A percentile compares a stretch with the other conserved stretches of the same genome.
Conservation (phyloP, 2,797 vertebrate genomes). For the Enteromius trimaculatus region DNA sequence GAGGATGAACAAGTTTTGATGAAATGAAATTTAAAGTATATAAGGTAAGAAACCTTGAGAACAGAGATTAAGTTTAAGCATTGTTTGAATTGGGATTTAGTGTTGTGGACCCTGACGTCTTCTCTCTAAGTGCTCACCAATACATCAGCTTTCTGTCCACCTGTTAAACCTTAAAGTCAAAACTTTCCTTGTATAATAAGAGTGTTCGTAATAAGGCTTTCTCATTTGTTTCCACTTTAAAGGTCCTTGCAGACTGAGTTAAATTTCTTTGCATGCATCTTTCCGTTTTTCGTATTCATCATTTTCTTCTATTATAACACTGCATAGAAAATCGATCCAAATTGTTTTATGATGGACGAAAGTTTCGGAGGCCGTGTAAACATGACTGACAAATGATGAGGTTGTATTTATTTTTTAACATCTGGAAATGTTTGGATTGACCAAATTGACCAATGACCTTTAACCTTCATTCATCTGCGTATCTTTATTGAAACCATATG, state of each 20-base stretch:
- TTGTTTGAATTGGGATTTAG: not conserved
- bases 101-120: not conserved
- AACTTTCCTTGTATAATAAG: not conserved
- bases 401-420: too few species aligned
- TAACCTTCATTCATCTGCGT: not conserved
- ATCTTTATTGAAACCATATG: not conserved
- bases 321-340: too few species aligned
- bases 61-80: not conserved
- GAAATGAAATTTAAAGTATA: conserved; percentile 36
- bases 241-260: too few species aligned
- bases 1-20: conserved; percentile 12
- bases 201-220: not conserved
- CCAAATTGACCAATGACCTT: too few species aligned
- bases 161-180: not conserved
- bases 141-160: not conserved
- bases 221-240: not conserved
- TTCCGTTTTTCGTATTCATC: too few species aligned
- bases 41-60: conserved; percentile 6
- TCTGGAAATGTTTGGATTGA: too few species aligned
- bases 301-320: too few species aligned
- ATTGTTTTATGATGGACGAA: too few species aligned
- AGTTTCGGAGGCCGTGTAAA: too few species aligned
- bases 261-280: too few species aligned
- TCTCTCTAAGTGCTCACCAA: not conserved
- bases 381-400: too few species aligned